Conservation (phyloP, 2,797 vertebrate genomes). For the Anguilla marmorata region DNA sequence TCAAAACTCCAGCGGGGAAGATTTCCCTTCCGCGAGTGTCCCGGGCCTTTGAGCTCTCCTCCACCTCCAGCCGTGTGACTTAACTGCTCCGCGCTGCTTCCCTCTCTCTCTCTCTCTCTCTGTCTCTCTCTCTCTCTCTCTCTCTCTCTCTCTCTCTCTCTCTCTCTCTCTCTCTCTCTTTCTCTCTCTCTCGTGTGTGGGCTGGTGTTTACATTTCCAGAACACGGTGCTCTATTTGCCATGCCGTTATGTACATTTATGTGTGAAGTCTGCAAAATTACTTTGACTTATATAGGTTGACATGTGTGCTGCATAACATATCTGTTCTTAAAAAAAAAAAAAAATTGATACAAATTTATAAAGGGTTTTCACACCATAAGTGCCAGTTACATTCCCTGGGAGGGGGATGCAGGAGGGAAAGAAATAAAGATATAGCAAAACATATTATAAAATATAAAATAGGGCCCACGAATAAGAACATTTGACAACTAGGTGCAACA, state of each 20-base stretch:
- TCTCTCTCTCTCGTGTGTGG: background rate
- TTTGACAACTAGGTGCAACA: background rate
- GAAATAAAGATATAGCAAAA: background rate
- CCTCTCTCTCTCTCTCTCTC: background rate
- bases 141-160: background rate
- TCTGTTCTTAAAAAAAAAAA: background rate
- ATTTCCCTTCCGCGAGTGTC: slow-evolving; percentile 24
- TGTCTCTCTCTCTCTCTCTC: background rate
- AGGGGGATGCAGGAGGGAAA: background rate
- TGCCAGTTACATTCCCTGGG: background rate
- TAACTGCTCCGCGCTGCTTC: background rate
- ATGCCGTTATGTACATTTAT: background rate
- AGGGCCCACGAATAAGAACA: background rate
- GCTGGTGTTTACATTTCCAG: background rate
- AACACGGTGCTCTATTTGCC: background rate
- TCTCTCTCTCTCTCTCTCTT: background rate
- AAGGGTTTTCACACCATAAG: background rate
- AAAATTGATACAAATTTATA: background rate
- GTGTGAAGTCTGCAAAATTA: background rate
- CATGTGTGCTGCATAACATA: background rate
- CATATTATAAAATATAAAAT: background rate
- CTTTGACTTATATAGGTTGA: slow-evolving; percentile 6
- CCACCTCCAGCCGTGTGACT: background rate
- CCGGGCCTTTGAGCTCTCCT: slow-evolving; percentile 7
- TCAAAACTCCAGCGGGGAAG: slow-evolving; percentile 24